Base-by-base conservation (phyloP, 1,140 invertebrate genomes). In the Adelges cooleyi region DNA sequence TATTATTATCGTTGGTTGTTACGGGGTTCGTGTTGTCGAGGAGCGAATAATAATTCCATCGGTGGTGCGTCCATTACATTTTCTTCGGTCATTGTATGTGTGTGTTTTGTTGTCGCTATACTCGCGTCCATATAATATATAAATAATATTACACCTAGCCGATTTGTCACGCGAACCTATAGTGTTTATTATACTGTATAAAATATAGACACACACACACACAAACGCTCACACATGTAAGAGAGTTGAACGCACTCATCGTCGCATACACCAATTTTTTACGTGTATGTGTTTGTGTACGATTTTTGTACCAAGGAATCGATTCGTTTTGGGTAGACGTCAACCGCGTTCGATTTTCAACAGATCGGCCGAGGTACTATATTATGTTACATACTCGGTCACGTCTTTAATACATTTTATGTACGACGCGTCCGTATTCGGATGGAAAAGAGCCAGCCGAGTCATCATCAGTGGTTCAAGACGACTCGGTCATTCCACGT, bases 151-250 rank as follows among this genome's bases (percentile, higher is more conserved):
- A 6, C n/a, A 4, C 3, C 10, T 15, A 17, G 38, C 15, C 56
- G 42, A 62, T 62, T 62, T 48, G 56, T 62, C 56, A 62, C 56
- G 56, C 56, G 42, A 62, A 62, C 56, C 11, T 46, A 33, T 33
- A 33, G 29, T 33, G 5, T 33, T 33, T 6, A 33, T n/a, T n/a
- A n/a, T n/a, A n/a, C n/a, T n/a, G 29, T 33, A 33, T 48, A 48
- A 62, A 18, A 25, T n/a, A n/a, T n/a, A n/a, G 22, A 17, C 17
- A 25, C 42, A 25, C 23, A 46, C 52, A 15, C 22, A 50, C 27
- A 20, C 17, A 36, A 17, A 53, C 10, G 10, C 10, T 15, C 22
- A 0, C 51, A 25, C 23, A 11, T 3, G 53, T 33, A 2, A 22
- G 44, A 23, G 56, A 62, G 56, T 62, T 62, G 56, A 62, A 62